These are phyloP conservation scores for Megaceryle alcyon DNA, from an alignment of 2,797 vertebrate genomes.

Conservation along the genomic window DNA sequence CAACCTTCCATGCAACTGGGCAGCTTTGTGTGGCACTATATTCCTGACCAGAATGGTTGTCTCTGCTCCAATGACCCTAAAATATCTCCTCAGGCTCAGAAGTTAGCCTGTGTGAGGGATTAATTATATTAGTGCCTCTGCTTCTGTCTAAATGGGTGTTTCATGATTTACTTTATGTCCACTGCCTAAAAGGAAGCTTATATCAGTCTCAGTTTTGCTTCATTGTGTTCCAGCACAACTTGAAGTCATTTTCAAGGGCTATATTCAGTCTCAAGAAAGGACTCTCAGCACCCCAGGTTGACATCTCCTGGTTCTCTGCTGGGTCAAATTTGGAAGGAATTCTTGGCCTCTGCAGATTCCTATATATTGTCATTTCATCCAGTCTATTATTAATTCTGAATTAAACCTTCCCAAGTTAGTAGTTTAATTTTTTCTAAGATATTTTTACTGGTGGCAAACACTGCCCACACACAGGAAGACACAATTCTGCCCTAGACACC, in stretches of 20 bases:
- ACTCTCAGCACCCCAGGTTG: background rate
- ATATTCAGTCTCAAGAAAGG: background rate
- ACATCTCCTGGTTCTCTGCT: background rate
- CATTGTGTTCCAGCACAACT: background rate
- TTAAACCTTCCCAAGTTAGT: background rate
- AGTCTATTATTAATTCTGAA: slow-evolving; percentile 24
- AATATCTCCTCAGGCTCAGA: background rate
- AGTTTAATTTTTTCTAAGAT: background rate
- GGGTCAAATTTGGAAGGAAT: background rate
- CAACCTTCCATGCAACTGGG: background rate
- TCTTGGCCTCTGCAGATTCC: background rate
- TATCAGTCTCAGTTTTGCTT: background rate
- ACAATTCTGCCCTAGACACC: slow-evolving; percentile 17
- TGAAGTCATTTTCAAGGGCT: background rate
- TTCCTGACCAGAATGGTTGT: background rate
- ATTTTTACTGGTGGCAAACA: slow-evolving; percentile 2
- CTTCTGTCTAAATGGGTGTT: background rate
- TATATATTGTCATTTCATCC: background rate
- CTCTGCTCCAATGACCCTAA: background rate
- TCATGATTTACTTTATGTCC: background rate
- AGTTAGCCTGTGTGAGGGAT: background rate
- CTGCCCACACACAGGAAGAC: slow-evolving; percentile 38
- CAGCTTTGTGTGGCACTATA: accelerated
- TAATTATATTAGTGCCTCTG: background rate
- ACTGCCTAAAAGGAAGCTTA: background rate